Conservation (phyloP, 2,113 vertebrate genomes). For the Centropus bengalensis region DNA sequence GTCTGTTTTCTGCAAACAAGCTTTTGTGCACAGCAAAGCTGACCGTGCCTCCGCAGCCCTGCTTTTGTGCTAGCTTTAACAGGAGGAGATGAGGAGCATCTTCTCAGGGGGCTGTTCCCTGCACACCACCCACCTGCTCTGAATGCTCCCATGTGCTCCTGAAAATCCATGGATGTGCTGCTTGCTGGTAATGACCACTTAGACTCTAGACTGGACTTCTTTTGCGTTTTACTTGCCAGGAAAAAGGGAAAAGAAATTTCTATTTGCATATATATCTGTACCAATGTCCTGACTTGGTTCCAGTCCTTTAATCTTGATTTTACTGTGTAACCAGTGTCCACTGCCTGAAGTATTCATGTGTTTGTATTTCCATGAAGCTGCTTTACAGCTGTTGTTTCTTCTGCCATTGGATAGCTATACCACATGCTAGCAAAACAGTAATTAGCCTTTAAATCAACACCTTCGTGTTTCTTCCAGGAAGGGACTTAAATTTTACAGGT, state of each 20-base stretch:
- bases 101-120: neutral
- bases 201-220: neutral
- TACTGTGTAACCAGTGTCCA: neutral
- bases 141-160: neutral
- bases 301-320: neutral
- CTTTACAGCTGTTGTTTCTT: neutral
- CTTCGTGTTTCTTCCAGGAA: neutral
- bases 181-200: neutral
- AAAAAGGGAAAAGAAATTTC: neutral
- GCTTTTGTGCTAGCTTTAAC: neutral
- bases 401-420: neutral
- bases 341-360: neutral
- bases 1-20: neutral
- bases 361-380: neutral
- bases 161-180: neutral
- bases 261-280: neutral
- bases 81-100: neutral
- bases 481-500: neutral
- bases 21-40: neutral
- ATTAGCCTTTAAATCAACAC: neutral
- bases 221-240: neutral
- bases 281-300: neutral
- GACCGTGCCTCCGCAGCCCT: neutral
- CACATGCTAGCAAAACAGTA: neutral
- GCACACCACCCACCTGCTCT: neutral